Base-by-base conservation (phyloP, 2,888 invertebrate genomes). In the Nasonia oneida region DNA sequence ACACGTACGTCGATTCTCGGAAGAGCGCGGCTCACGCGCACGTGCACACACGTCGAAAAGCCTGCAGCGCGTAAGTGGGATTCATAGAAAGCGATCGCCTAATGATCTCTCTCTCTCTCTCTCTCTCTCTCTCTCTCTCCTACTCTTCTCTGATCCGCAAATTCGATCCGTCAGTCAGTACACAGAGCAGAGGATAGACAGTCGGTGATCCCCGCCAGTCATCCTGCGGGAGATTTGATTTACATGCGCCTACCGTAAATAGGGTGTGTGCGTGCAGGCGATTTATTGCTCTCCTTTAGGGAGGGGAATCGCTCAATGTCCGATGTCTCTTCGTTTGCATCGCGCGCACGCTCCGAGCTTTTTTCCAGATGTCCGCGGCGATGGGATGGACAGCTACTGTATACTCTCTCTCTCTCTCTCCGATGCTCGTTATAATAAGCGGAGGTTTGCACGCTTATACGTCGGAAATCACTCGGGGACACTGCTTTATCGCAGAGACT, bases 71-170 rank as follows among this genome's bases (percentile, higher is more conserved):
- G 47, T 39, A 23, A 50, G 70, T 42, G 73, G 87, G 86, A 88
- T 89, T 88, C 83, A 87, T 87, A 88, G 89, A 89, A 89, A 90
- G 87, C 84, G 87, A 87, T 86, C 87, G 83, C 79, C 85, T 88
- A 84, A 84, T 86, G 79, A 86, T 70, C 53, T 57, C 75, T 76
- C 57, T 67, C 33, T 33, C 75, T 70, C 83, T 79, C 64, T 29
- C 29, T 29, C 29, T 29, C 29, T 70, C 53, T 57, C 75, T 76
- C 57, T 67, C 33, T 33, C 75, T 70, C 83, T 79, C 64, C 76
- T 42, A 47, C 47, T 42, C 75, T 84, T 18, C 18, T 33, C 73
- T 85, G 84, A 88, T 87, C 86, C 87, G 88, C 85, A 84, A 89
- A 88, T 89, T 88, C 88, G 88, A 89, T 89, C 88, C 86, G 76